phyloP scores from a whole-genome alignment of 2,888 invertebrate species.

The Oxycera nigricornis region DNA sequence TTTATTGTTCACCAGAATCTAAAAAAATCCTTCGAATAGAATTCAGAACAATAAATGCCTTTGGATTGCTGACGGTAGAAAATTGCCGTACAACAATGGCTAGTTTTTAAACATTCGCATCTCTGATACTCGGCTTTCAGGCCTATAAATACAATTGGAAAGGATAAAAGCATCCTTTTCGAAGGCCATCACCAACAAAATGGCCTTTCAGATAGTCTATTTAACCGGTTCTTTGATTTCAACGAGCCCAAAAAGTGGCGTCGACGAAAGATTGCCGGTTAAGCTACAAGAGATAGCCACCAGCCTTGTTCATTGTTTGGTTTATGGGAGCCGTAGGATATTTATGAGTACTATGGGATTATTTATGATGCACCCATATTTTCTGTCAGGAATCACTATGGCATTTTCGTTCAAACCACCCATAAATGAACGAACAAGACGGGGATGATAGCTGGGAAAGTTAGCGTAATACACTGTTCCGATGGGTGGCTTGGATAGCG shows the following conservation, averaged over 20 bases:
- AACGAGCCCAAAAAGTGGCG: too few species aligned
- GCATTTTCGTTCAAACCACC: not conserved
- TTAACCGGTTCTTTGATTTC: conserved; percentile 24
- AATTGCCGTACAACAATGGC: not conserved
- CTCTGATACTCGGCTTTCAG: not conserved
- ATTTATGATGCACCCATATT: conserved; percentile 32
- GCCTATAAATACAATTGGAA: conserved; percentile 15
- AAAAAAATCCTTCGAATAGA: not conserved
- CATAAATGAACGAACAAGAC: not conserved
- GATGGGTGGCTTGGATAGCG: not conserved
- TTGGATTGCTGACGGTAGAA: conserved; percentile 1
- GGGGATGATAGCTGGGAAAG: not conserved
- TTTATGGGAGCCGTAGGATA: conserved; percentile 18
- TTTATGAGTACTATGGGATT: conserved; percentile 31
- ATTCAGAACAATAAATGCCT: conserved; percentile 26
- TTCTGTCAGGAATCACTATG: conserved; percentile 2
- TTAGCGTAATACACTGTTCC: not conserved
- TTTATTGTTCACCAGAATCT: not conserved
- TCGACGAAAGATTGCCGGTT: too few species aligned
- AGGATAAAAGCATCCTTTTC: conserved; percentile 22
- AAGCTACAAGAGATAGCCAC: not conserved
- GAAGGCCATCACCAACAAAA: conserved; percentile 24
- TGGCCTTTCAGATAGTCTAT: conserved; percentile 19
- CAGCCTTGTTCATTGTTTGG: conserved; percentile 3
- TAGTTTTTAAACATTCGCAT: not conserved